Base-by-base conservation (phyloP, 2,888 invertebrate species). In the Ceriagrion tenellum region DNA sequence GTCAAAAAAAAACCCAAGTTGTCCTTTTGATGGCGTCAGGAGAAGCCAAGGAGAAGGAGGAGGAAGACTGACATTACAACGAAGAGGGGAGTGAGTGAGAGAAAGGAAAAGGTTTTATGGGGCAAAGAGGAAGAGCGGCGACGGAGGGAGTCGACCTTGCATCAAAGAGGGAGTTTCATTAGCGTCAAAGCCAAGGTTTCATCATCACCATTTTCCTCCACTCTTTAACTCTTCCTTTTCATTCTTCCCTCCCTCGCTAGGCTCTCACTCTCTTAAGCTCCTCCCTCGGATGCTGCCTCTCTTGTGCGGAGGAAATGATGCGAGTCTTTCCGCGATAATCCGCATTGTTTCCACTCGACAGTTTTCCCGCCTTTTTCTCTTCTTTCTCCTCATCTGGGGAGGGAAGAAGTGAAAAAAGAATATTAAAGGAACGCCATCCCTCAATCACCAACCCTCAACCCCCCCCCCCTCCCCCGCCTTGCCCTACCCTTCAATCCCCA, bases 131-230 rank as follows among this genome's bases (percentile, higher is more conserved):
- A 35, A 35, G 13, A 16, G 26, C 0, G 35, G 13, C 10, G 20
- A n/a, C 10, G 2, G 1, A n/a, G 69, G 69, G 74, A 93, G 47
- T 13, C 59, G 93, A 93, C 47, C 93, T 63, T 93, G 93, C 93
- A 93, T 93, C 93, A 93, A 93, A 93, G 93, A 47, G 47, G 74
- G 93, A 93, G 93, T 93, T 93, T 93, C 93, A 93, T 93, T 93
- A 93, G 93, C 93, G 93, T 93, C 93, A 93, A 69, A 74, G 93
- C 93, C 56, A 93, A 93, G 93, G 93, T 93, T 93, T 93, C 93
- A 93, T 93, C 93, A 93, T 93, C 93, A n/a, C 81, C 81, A 35
- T 35, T n/a, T 35, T 93, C 91, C 63, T 63, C 59, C 56, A 35
- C 93, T 35, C 69, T 20, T 59, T 18, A 35, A 81, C 81, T 81